A percentile compares a stretch with the other conserved stretches of the same genome.
Evolutionary conservation across 1,140 invertebrate genomes (phyloP).

Genomic region (Drosophila prosaltans): DNA sequence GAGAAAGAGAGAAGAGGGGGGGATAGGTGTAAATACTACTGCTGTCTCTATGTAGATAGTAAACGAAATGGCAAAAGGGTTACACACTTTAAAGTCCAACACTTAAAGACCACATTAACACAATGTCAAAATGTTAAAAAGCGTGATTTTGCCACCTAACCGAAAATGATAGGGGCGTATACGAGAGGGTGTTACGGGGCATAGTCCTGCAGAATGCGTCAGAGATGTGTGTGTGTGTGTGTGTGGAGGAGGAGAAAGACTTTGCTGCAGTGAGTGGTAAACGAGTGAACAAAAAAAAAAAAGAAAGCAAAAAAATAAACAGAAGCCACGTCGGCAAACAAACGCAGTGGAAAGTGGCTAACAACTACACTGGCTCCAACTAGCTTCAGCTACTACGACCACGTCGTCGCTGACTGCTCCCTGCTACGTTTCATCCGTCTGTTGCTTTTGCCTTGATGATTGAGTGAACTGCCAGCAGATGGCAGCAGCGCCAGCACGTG

Average conservation of each 20-base stretch:
- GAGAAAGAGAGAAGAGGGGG: too few species aligned
- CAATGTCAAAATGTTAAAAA: conserved; percentile 80
- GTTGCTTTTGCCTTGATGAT: conserved; percentile 68
- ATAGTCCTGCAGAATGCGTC: background rate
- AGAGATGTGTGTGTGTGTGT: too few species aligned
- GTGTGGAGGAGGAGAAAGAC: background rate
- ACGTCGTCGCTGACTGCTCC: too few species aligned
- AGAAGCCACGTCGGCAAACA: conserved; percentile 44
- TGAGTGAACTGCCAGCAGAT: conserved; percentile 78
- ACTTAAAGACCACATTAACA: conserved; percentile 74
- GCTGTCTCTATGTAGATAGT: conserved; percentile 26
- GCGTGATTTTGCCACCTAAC: conserved; percentile 64
- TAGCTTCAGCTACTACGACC: background rate
- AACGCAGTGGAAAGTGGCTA: conserved; percentile 53
- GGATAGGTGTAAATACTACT: background rate
- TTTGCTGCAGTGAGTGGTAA: conserved; percentile 41
- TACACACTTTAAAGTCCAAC: conserved; percentile 33
- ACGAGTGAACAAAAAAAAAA: conserved; percentile 33
- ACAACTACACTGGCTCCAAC: conserved; percentile 2
- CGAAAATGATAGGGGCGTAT: background rate
- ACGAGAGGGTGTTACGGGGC: too few species aligned
- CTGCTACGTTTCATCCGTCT: background rate
- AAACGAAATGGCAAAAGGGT: background rate
- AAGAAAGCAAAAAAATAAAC: conserved; percentile 22
- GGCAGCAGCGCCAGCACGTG: conserved; percentile 69